Base-by-base conservation (phyloP, 64 coral and sea anemone species). In the Dendronephthya gigantea region DNA sequence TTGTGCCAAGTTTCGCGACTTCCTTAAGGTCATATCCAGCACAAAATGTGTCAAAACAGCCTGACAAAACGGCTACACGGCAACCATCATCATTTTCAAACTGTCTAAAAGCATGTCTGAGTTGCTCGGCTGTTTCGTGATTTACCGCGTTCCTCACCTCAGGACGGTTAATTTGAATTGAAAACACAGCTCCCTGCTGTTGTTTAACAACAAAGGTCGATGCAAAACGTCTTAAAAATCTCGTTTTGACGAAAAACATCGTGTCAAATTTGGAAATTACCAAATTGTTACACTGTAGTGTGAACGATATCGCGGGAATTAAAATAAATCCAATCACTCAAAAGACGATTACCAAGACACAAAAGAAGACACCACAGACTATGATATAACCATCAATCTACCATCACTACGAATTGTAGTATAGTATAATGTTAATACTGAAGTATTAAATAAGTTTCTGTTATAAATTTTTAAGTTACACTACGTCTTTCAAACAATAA, bases 131-230 rank as follows among this genome's bases (percentile, higher is more conserved):
- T 39, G 94, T 93, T n/a, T 93, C 87, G 11, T 49, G 14, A 82
- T 97, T 91, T 7, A 97, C 89, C 9, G 94, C 94, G 81, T 97
- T 97, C 35, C 94, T 79, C 86, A 93, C 93, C 48, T 97, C 94
- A 16, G 94, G 94, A 27, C 94, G 94, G 85, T 82, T 66, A n/a
- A 97, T 97, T 22, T 87, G 86, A 14, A 97, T 91, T 4, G 88
- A 12, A 35, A 93, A 89, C 5, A 97, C 92, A 65, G 93, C 89
- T 50, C 87, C 94, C 69, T 85, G 87, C 83, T 89, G 90, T 32
- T 89, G 89, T 56, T 86, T 97, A 69, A 90, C 84, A 7, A 97
- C 94, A 9, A 93, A 50, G 74, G 79, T 45, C 41, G 41, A 45
- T 11, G 41, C 4, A 45, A 45, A 45, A 6, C 41, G 41, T 45